Percentiles rank a stretch among this genome's conserved stretches.
These are phyloP conservation scores for Malacoraja senta DNA, from an alignment of 2,797 vertebrate genomes.

Conservation along the genomic window DNA sequence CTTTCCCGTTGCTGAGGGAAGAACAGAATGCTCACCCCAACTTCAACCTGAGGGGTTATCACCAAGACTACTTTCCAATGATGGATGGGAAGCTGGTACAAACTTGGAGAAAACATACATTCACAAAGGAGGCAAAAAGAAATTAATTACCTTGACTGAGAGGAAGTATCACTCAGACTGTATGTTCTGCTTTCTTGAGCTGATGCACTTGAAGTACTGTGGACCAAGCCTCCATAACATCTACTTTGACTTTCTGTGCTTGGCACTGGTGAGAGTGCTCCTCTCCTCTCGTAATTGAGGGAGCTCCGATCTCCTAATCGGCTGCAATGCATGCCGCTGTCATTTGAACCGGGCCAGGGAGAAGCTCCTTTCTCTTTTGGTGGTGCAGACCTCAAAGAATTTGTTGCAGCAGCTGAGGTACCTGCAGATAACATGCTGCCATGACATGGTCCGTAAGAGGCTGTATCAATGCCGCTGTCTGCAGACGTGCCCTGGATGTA, in stretches of 20 bases:
- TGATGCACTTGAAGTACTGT: constrained; percentile 57
- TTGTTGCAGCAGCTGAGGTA: constrained; percentile 53
- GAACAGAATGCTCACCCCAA: background rate
- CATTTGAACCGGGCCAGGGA: constrained; percentile 75
- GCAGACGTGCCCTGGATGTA: constrained; percentile 81
- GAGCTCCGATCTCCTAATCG: constrained; percentile 59
- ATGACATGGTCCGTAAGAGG: constrained; percentile 75
- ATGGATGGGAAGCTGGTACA: constrained; percentile 47
- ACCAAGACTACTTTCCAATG: constrained; percentile 66
- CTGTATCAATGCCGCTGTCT: constrained; percentile 81
- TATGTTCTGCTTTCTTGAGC: constrained; percentile 69
- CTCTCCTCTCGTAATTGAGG: constrained; percentile 63
- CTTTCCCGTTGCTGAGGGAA: background rate
- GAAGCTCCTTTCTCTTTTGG: constrained; percentile 73
- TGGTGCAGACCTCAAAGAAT: constrained; percentile 53
- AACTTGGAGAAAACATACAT: background rate
- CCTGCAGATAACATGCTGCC: constrained; percentile 74
- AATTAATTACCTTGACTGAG: constrained; percentile 73
- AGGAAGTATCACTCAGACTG: constrained; percentile 69
- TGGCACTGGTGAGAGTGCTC: constrained; percentile 59
- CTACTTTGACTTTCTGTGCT: constrained; percentile 65
- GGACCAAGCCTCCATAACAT: constrained; percentile 53
- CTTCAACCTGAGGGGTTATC: constrained; percentile 60
- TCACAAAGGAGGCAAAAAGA: background rate
- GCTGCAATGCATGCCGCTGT: constrained; percentile 56